phyloP scores from a whole-genome alignment of 2,113 vertebrate species.

The Chionodraco myersi region DNA sequence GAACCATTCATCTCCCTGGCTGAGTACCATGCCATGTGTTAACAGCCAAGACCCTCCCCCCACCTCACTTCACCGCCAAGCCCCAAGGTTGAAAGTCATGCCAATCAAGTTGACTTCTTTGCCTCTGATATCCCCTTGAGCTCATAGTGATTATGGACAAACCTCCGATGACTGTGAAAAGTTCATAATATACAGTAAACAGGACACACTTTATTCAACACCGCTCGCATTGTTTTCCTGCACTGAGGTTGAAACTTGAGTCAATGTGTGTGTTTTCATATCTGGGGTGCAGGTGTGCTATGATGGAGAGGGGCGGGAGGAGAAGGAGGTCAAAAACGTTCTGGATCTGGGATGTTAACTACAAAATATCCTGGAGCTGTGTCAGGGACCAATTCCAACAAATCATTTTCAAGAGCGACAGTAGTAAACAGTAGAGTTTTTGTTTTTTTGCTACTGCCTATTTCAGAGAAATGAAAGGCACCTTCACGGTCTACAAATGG shows the following conservation, averaged over 20 bases:
- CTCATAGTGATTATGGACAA: constrained; percentile 47
- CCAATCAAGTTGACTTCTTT: constrained; percentile 79
- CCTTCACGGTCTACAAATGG: constrained; percentile 52
- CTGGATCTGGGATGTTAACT: constrained; percentile 64
- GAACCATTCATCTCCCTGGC: constrained; percentile 86
- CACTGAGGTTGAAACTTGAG: constrained; percentile 55
- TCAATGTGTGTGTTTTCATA: constrained; percentile 50
- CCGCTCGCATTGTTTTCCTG: constrained; percentile 22
- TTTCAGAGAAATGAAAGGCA: constrained; percentile 70
- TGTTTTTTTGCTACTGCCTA: constrained; percentile 36
- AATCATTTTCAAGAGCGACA: constrained; percentile 80
- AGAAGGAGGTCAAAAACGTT: constrained; percentile 50
- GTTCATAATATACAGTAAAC: constrained; percentile 35
- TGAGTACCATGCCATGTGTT: constrained; percentile 81
- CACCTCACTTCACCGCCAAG: constrained; percentile 56
- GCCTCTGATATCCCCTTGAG: constrained; percentile 63
- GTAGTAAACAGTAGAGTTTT: constrained; percentile 61
- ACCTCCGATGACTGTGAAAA: constrained; percentile 48
- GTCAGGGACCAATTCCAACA: constrained; percentile 78
- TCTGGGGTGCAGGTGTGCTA: constrained; percentile 44
- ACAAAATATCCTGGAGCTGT: constrained; percentile 76
- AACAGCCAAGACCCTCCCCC: constrained; percentile 71
- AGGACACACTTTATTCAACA: constrained; percentile 33
- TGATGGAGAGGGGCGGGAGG: constrained; percentile 6
- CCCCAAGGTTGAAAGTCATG: constrained; percentile 76